Base-by-base conservation (phyloP, 2,113 vertebrate genomes). In the Salminus brasiliensis region DNA sequence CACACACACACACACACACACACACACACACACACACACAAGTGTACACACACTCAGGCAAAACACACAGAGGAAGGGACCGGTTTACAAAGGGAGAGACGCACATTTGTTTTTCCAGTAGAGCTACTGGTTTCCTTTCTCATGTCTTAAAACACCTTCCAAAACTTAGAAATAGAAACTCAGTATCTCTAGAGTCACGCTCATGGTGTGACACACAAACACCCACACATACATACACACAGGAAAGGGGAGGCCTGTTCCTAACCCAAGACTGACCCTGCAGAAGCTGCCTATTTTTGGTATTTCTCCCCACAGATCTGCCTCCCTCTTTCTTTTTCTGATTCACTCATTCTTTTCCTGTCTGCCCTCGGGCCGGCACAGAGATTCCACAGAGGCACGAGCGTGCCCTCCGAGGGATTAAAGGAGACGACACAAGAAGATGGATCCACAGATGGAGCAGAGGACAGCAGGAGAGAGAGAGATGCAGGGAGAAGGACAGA, bases 101-200 rank as follows among this genome's bases (percentile, higher is more conserved):
- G n/a, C 9, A 27, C 67, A 69, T 43, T 41, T 69, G 43, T 69
- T 70, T 52, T 49, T 69, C 45, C 67, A 52, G 43, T 52, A 45
- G 30, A 70, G 18, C 27, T 49, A 45, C 10, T 70, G 9, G 43
- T 70, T 27, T 47, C 25, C 41, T 69, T 18, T 34, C 15, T 69
- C 68, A 29, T 2, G 0, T 30, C 43, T n/a, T 70, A 29, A 5
- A 12, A 21, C 43, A 32, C 2, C 29, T 70, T 45, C 43, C 43
- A 70, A 70, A 49, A 70, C 15, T n/a, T 69, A 8, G 29, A 70
- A 70, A 49, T 30, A 70, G 45, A 52, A 52, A 30, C 21, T 70
- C 27, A 9, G 49, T n/a, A 70, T 32, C 29, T 49, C 10, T 52
- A 34, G 49, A 32, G 27, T 70, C 45, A 18, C 13, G 9, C 30